phyloP scores from a whole-genome alignment of 35 echinoderm and acorn worm genomes.

The Diadema setosum region DNA sequence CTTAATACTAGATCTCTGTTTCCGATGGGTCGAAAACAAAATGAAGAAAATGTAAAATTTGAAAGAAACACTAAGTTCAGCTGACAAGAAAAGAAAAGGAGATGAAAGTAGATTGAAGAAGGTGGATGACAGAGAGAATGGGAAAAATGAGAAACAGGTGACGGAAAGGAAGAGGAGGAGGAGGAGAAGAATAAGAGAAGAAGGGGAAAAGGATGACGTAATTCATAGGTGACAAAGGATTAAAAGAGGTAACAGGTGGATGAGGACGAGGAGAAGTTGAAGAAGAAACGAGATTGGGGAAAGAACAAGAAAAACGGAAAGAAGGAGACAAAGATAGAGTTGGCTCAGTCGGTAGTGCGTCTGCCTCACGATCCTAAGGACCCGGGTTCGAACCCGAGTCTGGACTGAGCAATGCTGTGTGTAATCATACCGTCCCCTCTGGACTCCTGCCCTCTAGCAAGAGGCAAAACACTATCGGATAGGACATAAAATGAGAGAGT shows the following conservation, averaged over 20 bases:
- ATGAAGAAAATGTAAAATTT: too few relatives aligned
- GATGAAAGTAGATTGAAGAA: not conserved
- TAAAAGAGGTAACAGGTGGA: not conserved
- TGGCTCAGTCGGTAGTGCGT: not conserved
- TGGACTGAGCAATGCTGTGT: too few relatives aligned
- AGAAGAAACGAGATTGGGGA: not conserved
- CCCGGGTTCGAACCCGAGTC: too few relatives aligned
- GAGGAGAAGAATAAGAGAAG: not conserved
- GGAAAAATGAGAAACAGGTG: not conserved
- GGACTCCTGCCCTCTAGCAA: too few relatives aligned
- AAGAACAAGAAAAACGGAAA: not conserved
- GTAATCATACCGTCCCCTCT: too few relatives aligned
- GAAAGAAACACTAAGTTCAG: too few relatives aligned
- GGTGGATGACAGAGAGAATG: not conserved
- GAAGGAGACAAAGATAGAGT: not conserved
- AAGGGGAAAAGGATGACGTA: too few relatives aligned
- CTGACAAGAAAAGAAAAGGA: not conserved
- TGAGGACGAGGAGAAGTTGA: not conserved
- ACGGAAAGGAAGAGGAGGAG: not conserved
- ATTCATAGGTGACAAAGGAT: too few relatives aligned
- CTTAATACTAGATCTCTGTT: too few relatives aligned
- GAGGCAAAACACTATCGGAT: too few relatives aligned
- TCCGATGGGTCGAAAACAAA: too few relatives aligned
- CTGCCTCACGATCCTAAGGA: too few relatives aligned
- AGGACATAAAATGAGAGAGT: not conserved